These are phyloP conservation scores for Cliona cf. orientalis DNA, from an alignment of 37 sponge, comb jelly and placozoan genomes.

Conservation along the genomic window DNA sequence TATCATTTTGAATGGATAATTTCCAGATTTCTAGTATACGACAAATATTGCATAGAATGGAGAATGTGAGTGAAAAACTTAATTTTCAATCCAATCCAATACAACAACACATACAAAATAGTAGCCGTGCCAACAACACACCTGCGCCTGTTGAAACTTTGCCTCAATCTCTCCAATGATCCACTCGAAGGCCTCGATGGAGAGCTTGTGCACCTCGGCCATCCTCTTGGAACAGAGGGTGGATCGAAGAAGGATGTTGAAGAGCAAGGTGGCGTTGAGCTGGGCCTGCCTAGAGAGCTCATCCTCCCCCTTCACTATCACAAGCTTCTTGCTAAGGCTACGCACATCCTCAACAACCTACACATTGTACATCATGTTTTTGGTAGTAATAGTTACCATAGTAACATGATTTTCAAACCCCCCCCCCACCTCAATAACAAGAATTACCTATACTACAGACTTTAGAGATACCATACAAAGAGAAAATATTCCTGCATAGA, in stretches of 20 bases:
- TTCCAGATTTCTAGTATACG: too few relatives aligned
- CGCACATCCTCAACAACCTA: slow-evolving; percentile 81
- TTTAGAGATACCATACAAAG: too few relatives aligned
- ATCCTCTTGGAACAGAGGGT: slow-evolving; percentile 82
- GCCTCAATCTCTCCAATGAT: slow-evolving; percentile 95
- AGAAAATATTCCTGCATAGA: too few relatives aligned
- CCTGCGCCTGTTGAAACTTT: slow-evolving; percentile 94
- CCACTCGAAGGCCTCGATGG: slow-evolving; percentile 98
- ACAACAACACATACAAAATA: too few relatives aligned
- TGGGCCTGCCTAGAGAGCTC: slow-evolving; percentile 87
- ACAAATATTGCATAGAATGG: too few relatives aligned
- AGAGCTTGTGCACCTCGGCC: slow-evolving; percentile 89
- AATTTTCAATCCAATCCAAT: too few relatives aligned
- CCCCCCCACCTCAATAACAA: too few relatives aligned
- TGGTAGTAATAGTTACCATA: not conserved
- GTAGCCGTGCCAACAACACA: too few relatives aligned
- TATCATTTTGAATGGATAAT: too few relatives aligned
- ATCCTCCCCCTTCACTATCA: slow-evolving; percentile 95
- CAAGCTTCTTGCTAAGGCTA: slow-evolving; percentile 82
- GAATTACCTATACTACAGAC: too few relatives aligned
- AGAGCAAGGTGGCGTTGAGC: slow-evolving; percentile 95
- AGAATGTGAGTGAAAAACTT: too few relatives aligned
- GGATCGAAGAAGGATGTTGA: slow-evolving; percentile 89
- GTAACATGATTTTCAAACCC: too few relatives aligned
- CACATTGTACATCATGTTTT: not conserved